Evolutionary conservation across 2,888 invertebrate species (phyloP).

Genomic region (Drosophila anomalata): DNA sequence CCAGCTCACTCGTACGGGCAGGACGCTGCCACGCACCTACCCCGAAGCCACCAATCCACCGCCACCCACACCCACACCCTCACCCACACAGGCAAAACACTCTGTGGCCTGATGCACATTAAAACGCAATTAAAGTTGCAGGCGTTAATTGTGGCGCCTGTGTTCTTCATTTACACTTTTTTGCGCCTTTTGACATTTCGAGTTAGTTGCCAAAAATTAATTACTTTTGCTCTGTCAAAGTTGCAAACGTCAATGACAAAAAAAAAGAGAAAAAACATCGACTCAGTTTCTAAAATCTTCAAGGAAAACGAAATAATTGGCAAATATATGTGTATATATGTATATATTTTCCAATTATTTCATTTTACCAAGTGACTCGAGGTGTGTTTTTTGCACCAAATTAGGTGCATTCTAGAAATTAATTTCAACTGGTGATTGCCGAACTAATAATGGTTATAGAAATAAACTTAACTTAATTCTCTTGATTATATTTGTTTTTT

Average conservation of each 20-base stretch:
- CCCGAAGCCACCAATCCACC: conserved; percentile 3
- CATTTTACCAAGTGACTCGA: too few relatives aligned
- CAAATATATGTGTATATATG: neutral
- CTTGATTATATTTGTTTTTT: too few relatives aligned
- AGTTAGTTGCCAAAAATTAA: conserved; percentile 59
- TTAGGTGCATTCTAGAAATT: conserved; percentile 13
- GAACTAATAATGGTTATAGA: too few relatives aligned
- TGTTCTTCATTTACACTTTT: conserved; percentile 21
- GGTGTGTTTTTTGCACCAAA: too few relatives aligned
- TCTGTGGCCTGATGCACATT: conserved; percentile 49
- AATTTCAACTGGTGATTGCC: neutral
- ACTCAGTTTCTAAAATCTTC: neutral
- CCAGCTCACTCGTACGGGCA: conserved; percentile 4
- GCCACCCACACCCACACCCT: conserved; percentile 7
- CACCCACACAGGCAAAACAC: conserved; percentile 12
- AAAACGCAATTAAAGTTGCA: conserved; percentile 72
- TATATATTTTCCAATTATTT: too few relatives aligned
- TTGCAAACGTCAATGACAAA: conserved; percentile 50
- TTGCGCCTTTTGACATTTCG: conserved; percentile 7
- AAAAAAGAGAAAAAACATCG: neutral
- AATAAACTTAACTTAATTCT: too few relatives aligned
- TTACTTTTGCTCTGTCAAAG: conserved; percentile 52
- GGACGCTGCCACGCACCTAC: neutral
- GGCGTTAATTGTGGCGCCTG: conserved; percentile 62
- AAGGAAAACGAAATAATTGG: conserved; percentile 8